phyloP scores from a whole-genome alignment of 2,888 invertebrate genomes.

The Holacanthella duospinosa region DNA sequence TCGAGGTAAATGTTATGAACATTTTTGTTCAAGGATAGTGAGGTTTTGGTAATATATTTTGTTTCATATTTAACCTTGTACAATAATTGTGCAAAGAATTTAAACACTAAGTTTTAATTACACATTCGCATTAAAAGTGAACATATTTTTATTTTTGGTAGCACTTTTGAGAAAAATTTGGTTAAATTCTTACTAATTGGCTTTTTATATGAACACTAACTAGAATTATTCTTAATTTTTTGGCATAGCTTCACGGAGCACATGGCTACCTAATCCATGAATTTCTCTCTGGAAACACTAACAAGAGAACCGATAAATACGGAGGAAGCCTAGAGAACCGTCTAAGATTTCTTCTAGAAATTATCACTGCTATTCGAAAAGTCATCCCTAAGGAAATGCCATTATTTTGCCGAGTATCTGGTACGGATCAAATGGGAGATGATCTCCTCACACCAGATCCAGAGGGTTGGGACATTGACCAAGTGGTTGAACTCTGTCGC shows the following conservation, averaged over 20 bases:
- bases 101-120: no score
- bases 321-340: slow-evolving; percentile 14
- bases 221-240: no score
- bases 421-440: slow-evolving; percentile 3
- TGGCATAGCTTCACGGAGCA: slow-evolving; percentile 7
- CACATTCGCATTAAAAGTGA: not conserved
- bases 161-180: no score
- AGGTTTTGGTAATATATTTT: no score
- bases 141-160: no score
- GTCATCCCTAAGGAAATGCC: slow-evolving; percentile 11
- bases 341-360: slow-evolving; percentile 10
- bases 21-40: no score
- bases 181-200: no score
- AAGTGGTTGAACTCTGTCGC: slow-evolving; percentile 12
- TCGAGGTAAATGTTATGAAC: slow-evolving; percentile 14
- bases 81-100: no score
- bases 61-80: no score
- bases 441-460: slow-evolving; percentile 2
- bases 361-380: not conserved
- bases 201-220: no score
- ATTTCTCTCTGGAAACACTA: slow-evolving; percentile 10
- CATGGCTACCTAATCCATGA: slow-evolving; percentile 12
- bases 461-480: slow-evolving; percentile 10
- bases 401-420: slow-evolving; percentile 9
- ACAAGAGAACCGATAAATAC: slow-evolving; percentile 15